A percentile compares a stretch with the other conserved stretches of the same genome.
Evolutionary conservation across 2,888 invertebrate species (phyloP).

Genomic region (Apamea anceps): DNA sequence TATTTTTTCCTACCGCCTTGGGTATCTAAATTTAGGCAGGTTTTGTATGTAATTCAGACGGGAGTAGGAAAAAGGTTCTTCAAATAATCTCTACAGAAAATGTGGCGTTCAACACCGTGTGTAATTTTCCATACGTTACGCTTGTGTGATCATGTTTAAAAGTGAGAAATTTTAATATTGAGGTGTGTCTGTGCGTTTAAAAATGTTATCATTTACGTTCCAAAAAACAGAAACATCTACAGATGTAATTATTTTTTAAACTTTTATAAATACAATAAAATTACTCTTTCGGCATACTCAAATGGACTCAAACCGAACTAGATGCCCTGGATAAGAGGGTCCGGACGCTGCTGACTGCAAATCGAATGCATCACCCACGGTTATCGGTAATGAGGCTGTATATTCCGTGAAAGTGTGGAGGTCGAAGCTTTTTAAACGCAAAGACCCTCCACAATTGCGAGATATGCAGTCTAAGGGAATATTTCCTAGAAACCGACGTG

Average conservation of each 20-base stretch:
- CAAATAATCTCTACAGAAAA: conserved; percentile 34
- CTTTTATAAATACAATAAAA: too few species aligned
- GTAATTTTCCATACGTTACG: conserved; percentile 50
- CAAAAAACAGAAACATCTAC: not conserved
- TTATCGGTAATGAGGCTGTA: too few species aligned
- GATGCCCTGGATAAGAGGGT: too few species aligned
- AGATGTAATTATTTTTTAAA: conserved; percentile 8
- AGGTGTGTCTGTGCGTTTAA: conserved; percentile 13
- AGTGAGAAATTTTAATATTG: conserved; percentile 38
- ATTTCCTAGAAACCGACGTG: too few species aligned
- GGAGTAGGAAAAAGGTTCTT: conserved; percentile 36
- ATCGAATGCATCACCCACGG: too few species aligned
- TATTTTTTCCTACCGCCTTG: conserved; percentile 13
- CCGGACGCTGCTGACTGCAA: too few species aligned
- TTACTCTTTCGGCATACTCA: too few species aligned
- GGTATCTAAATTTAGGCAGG: conserved; percentile 11
- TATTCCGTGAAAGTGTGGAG: too few species aligned
- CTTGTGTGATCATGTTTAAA: conserved; percentile 45
- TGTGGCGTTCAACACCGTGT: conserved; percentile 20
- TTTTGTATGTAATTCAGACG: conserved; percentile 34
- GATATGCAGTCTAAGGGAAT: too few species aligned
- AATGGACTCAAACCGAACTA: too few species aligned
- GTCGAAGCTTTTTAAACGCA: too few species aligned
- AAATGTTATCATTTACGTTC: conserved; percentile 19
- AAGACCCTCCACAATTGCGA: too few species aligned